Conservation (phyloP, 1,140 invertebrate genomes). For the Vollenhovia emeryi region DNA sequence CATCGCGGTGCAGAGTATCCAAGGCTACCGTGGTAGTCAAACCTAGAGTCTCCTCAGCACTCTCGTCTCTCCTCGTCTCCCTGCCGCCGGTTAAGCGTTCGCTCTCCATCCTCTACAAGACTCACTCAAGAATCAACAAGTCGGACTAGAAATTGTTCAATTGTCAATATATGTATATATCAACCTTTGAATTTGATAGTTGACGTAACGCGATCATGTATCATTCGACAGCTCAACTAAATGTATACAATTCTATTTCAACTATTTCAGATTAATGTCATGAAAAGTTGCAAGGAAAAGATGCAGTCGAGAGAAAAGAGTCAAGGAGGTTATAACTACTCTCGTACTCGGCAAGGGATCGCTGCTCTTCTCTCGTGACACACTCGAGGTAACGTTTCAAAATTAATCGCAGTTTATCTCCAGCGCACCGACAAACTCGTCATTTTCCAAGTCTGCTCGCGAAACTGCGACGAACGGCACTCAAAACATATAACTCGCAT, state of each 20-base stretch:
- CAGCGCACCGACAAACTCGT: not conserved
- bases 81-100: constrained; percentile 36
- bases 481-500: constrained; percentile 36
- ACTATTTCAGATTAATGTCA: too few species aligned
- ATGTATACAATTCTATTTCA: too few species aligned
- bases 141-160: not conserved
- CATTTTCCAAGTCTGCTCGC: not conserved
- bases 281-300: not conserved
- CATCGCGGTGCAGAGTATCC: constrained; percentile 83
- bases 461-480: constrained; percentile 12
- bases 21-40: constrained; percentile 84
- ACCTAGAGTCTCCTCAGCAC: constrained; percentile 77
- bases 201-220: too few species aligned
- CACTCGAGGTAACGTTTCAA: not conserved
- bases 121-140: not conserved
- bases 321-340: not conserved
- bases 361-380: not conserved
- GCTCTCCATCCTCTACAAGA: constrained; percentile 51
- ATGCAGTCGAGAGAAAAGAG: not conserved
- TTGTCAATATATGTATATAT: too few species aligned
- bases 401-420: not conserved
- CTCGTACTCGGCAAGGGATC: not conserved
- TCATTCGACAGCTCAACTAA: too few species aligned
- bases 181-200: too few species aligned
- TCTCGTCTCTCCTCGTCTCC: not conserved